Percentiles rank a stretch among this genome's conserved stretches.
Conservation (phyloP, 2,797 vertebrate species). For the Acomys russatus region DNA sequence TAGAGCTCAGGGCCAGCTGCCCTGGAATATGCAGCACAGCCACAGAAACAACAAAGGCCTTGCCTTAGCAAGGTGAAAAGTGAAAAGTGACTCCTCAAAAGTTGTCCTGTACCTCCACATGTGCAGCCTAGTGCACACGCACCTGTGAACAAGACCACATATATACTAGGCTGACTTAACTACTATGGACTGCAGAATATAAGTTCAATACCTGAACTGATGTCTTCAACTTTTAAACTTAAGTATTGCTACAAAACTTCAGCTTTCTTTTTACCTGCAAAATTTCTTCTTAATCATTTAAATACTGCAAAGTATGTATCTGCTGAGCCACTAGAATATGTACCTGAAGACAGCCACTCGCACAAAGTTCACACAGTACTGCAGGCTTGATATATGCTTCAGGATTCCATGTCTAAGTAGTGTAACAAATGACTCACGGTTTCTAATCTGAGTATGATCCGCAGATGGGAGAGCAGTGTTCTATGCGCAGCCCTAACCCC, state of each 20-base stretch:
- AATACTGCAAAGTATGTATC: conserved; percentile 39
- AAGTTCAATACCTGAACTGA: background rate
- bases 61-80: background rate
- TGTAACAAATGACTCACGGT: conserved; percentile 42
- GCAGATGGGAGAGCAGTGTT: conserved; percentile 4
- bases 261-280: background rate
- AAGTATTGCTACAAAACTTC: background rate
- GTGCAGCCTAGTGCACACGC: too few relatives aligned
- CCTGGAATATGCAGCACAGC: background rate
- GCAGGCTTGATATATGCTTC: conserved; percentile 2
- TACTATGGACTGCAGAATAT: background rate
- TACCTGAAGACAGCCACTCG: conserved; percentile 30
- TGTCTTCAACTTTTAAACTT: background rate
- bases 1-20: background rate
- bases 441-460: conserved; percentile 59
- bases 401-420: conserved; percentile 45
- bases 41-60: background rate
- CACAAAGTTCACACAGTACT: conserved; percentile 39
- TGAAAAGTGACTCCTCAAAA: background rate
- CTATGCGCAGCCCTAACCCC: conserved; percentile 31
- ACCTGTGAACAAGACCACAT: background rate
- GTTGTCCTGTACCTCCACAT: background rate
- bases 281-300: conserved; percentile 49
- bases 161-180: background rate
- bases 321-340: conserved; percentile 21